phyloP scores from a whole-genome alignment of 2,888 invertebrate genomes.

The Ormyrus nitidulus region DNA sequence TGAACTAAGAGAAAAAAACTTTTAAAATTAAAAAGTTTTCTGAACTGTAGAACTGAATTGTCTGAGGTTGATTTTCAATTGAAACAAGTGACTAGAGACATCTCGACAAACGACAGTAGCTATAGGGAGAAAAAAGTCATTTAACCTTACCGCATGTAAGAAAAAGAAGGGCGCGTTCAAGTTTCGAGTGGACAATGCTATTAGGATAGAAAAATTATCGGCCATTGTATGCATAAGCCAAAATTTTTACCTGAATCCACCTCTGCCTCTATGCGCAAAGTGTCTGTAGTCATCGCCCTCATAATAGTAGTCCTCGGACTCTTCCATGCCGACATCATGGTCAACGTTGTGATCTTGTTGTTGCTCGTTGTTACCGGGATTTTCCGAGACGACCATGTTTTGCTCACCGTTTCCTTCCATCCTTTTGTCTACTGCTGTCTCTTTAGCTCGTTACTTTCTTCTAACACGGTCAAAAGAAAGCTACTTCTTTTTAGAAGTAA shows the following conservation, averaged over 20 bases:
- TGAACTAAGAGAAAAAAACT: slow-evolving; percentile 21
- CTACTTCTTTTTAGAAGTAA: too few relatives aligned
- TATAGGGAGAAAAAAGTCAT: not conserved
- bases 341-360: slow-evolving; percentile 44
- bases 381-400: slow-evolving; percentile 15
- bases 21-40: slow-evolving; percentile 18
- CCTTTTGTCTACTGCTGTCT: not conserved
- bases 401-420: slow-evolving; percentile 54
- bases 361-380: slow-evolving; percentile 29
- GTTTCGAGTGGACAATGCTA: not conserved
- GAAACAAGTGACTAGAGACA: slow-evolving; percentile 27
- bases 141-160: slow-evolving; percentile 32
- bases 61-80: not conserved
- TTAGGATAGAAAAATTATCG: not conserved
- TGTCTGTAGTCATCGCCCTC: slow-evolving; percentile 76
- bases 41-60: too few relatives aligned
- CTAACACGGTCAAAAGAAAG: too few relatives aligned
- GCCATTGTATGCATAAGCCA: not conserved
- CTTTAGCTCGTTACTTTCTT: too few relatives aligned
- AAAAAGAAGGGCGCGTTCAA: slow-evolving; percentile 1
- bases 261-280: slow-evolving; percentile 76
- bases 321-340: slow-evolving; percentile 65
- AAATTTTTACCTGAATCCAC: slow-evolving; percentile 76
- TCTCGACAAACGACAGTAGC: slow-evolving; percentile 1
- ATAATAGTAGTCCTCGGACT: slow-evolving; percentile 72